These are phyloP conservation scores for Oligia strigilis DNA, from an alignment of 2,888 invertebrate genomes.

Conservation along the genomic window DNA sequence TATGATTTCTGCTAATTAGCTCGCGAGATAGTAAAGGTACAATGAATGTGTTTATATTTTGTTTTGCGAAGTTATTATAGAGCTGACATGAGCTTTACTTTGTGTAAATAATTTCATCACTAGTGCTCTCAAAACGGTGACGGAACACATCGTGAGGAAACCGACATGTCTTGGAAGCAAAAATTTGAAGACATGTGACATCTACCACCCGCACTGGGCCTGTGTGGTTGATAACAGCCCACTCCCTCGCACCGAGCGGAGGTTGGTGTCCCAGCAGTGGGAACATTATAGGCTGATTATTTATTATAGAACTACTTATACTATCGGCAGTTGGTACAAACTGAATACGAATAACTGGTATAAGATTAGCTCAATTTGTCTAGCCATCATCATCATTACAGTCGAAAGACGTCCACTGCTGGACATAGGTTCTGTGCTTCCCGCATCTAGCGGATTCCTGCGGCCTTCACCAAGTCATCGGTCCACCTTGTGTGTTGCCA, in stretches of 20 bases:
- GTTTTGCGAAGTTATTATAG: background rate
- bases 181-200: background rate
- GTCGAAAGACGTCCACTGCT: too few species aligned
- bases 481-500: too few species aligned
- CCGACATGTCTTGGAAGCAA: background rate
- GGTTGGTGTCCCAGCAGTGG: background rate
- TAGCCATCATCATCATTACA: background rate
- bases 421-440: too few species aligned
- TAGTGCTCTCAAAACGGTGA: background rate
- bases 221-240: background rate
- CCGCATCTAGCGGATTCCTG: too few species aligned
- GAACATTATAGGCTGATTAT: background rate
- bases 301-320: background rate
- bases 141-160: background rate
- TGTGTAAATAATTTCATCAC: background rate
- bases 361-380: background rate
- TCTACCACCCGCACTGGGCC: background rate
- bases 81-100: too few species aligned
- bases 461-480: too few species aligned
- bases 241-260: background rate
- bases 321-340: background rate
- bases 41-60: slow-evolving; percentile 3
- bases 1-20: slow-evolving; percentile 3
- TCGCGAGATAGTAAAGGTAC: background rate
- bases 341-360: background rate